phyloP scores from a whole-genome alignment of 1,140 invertebrate genomes.

The Glossosoma conforme region DNA sequence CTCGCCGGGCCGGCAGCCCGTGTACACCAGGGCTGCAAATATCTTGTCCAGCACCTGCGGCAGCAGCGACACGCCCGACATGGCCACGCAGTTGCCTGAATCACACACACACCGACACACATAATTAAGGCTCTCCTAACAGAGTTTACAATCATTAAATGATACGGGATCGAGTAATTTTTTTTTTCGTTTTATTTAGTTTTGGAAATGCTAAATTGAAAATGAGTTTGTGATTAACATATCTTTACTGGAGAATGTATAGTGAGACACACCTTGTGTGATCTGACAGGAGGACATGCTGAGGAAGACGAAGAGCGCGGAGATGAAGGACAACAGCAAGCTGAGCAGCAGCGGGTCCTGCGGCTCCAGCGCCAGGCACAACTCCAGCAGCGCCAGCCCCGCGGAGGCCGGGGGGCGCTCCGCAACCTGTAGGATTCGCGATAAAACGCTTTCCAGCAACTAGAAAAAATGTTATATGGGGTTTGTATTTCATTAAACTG shows the following conservation, averaged over 20 bases:
- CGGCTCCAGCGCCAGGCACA: slow-evolving; percentile 70
- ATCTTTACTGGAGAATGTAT: slow-evolving; percentile 1
- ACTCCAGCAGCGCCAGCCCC: slow-evolving; percentile 67
- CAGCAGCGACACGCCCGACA: slow-evolving; percentile 65
- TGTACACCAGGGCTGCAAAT: slow-evolving; percentile 74
- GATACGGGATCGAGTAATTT: too few relatives aligned
- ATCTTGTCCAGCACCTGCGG: slow-evolving; percentile 81
- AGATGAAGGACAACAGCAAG: slow-evolving; percentile 80
- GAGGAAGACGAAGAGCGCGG: slow-evolving; percentile 83
- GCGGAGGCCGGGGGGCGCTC: slow-evolving; percentile 61
- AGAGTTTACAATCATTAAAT: too few relatives aligned
- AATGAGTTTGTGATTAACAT: too few relatives aligned
- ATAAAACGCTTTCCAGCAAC: slow-evolving; percentile 74
- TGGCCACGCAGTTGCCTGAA: slow-evolving; percentile 56
- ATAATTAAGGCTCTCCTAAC: too few relatives aligned
- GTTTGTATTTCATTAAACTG: too few relatives aligned
- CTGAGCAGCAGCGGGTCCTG: slow-evolving; percentile 74
- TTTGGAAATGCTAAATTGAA: too few relatives aligned
- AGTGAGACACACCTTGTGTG: slow-evolving; percentile 42
- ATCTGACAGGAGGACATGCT: slow-evolving; percentile 79
- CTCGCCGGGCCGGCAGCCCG: slow-evolving; percentile 51
- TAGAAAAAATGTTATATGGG: slow-evolving; percentile 31
- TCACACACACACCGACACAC: background rate
- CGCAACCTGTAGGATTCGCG: slow-evolving; percentile 62
- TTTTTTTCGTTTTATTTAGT: too few relatives aligned